Percentiles rank a stretch among this genome's conserved stretches.
Conservation (phyloP, 2,113 vertebrate genomes). For the Nematolebias whitei region DNA sequence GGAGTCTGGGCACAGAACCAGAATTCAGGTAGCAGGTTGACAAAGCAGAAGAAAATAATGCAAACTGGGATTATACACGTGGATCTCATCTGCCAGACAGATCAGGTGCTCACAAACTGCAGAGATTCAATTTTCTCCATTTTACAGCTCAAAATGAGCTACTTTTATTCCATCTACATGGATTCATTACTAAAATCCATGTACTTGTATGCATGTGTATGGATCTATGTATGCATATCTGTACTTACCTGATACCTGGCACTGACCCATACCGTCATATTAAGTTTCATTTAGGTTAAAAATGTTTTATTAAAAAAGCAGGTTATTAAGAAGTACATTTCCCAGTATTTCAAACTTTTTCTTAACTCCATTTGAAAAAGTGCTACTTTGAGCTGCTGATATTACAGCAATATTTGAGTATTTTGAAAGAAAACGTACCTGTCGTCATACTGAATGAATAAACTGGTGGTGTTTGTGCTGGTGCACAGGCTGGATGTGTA, state of each 20-base stretch:
- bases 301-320: neutral
- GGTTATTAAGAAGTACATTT: constrained; percentile 1
- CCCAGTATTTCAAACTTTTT: neutral
- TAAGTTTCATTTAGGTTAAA: no score
- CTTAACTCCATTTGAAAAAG: no score
- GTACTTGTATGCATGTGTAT: no score
- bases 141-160: neutral
- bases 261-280: no score
- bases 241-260: no score
- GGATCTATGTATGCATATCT: no score
- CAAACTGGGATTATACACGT: neutral
- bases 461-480: constrained; percentile 11
- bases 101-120: neutral
- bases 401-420: neutral
- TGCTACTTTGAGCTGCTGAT: no score
- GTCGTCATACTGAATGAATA: neutral
- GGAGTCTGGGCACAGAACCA: no score
- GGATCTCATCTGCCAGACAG: neutral
- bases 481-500: constrained; percentile 34
- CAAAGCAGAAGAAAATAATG: neutral
- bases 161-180: no score
- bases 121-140: neutral
- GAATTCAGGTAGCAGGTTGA: no score
- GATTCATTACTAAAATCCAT: no score
- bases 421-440: neutral